Conservation (phyloP, 2,113 vertebrate species). For the Entomyzon cyanotis region DNA sequence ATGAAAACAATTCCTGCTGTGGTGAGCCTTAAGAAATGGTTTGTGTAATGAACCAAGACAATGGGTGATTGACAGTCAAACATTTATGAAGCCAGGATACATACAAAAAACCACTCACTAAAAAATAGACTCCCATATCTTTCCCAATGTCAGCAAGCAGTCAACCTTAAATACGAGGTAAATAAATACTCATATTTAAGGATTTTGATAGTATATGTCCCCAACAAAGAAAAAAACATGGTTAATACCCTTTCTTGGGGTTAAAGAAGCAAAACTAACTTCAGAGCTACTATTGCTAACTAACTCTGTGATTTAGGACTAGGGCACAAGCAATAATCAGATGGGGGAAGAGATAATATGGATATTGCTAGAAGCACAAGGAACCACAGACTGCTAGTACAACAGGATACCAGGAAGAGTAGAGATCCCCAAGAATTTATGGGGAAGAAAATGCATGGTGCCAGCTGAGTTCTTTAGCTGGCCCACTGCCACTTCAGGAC, state of each 20-base stretch:
- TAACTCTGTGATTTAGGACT: neutral
- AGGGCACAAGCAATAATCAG: neutral
- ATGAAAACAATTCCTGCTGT: conserved; percentile 38
- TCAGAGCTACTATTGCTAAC: neutral
- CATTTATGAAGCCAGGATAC: neutral
- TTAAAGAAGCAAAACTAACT: neutral
- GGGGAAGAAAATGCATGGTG: neutral
- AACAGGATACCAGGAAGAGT: neutral
- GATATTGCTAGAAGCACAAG: neutral
- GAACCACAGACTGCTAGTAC: neutral
- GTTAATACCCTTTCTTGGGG: neutral
- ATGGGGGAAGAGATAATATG: neutral
- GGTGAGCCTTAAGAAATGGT: conserved; percentile 27
- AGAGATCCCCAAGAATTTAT: neutral
- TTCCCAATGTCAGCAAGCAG: neutral
- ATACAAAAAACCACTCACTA: neutral
- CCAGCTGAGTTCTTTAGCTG: neutral
- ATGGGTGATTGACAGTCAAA: conserved; percentile 35
- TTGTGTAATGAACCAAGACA: conserved; percentile 36
- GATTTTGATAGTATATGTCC: neutral
- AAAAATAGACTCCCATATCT: neutral
- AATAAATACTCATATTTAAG: neutral
- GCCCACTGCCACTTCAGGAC: neutral
- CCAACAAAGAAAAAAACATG: neutral
- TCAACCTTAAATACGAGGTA: neutral